Base-by-base conservation (phyloP, 2,113 vertebrate species). In the Dissostichus mawsoni region DNA sequence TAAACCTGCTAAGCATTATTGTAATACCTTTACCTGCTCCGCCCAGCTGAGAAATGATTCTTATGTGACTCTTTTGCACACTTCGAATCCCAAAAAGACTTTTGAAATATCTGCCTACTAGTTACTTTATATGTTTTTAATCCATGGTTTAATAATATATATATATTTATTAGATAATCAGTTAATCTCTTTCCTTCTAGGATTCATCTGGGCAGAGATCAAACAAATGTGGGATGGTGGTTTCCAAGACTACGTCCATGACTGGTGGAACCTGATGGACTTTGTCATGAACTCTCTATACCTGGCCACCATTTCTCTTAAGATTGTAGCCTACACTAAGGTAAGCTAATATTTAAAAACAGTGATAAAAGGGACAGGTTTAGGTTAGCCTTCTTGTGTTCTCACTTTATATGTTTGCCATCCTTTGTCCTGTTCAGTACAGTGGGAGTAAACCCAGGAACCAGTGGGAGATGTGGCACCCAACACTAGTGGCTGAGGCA, bases 221-320 rank as follows among this genome's bases (percentile, higher is more conserved):
- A 99, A 99, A 81, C 97, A 99, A 77, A 99, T 99, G 98, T 99
- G 98, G 98, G 98, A 99, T 70, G 98, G 98, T 57, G 98, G 98
- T 87, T 98, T 99, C 92, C 98, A 96, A 61, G 97, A 99, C 83
- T 99, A 99, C 0, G 93, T 99, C n/a, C 98, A 99, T 0, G 98
- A 99, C 87, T 99, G 98, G 98, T 99, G 98, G 98, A 99, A 99
- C 92, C 94, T 99, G 82, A 99, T 99, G 98, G 98, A 99, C 94
- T 99, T 99, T 95, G 98, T 98, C 88, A 99, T 99, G 98, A 99
- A 99, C 92, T 99, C 98, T 73, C 96, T 99, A n/a, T 99, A 99
- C 89, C 91, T 99, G 91, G 98, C 98, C 83, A 99, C 98, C 25
- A 99, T 99, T 87, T 99, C 98, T 52, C 94, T 99, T 77, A 99